Percentiles rank a stretch among this genome's conserved stretches.
Conservation (phyloP, 2,888 invertebrate species). For the Selenia dentaria region DNA sequence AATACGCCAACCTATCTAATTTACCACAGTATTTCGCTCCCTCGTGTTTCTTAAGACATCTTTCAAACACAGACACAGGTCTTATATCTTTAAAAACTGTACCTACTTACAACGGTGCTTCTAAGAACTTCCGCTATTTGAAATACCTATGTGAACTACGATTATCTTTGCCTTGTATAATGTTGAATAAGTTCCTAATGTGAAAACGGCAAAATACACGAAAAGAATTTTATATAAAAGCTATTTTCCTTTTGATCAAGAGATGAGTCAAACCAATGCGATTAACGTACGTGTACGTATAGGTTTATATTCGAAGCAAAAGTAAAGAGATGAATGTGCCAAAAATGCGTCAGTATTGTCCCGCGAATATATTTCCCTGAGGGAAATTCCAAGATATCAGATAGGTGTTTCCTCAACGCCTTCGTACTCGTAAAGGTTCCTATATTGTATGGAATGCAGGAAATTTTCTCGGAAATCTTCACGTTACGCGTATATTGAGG, state of each 20-base stretch:
- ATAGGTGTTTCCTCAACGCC: constrained; percentile 51
- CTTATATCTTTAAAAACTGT: too few species aligned
- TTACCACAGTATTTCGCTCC: too few species aligned
- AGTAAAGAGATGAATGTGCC: constrained; percentile 25
- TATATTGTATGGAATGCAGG: constrained; percentile 45
- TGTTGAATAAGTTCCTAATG: constrained; percentile 20
- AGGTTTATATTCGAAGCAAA: constrained; percentile 11
- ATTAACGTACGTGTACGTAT: constrained; percentile 26
- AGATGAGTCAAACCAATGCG: constrained; percentile 26
- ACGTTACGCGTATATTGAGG: constrained; percentile 46
- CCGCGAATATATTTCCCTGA: constrained; percentile 38
- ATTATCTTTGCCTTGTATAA: constrained; percentile 8
- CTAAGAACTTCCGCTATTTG: not conserved
- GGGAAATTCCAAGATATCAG: constrained; percentile 48
- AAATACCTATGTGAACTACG: not conserved
- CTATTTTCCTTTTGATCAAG: constrained; percentile 26
- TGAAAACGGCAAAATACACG: constrained; percentile 7
- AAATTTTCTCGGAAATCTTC: constrained; percentile 62
- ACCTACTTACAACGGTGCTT: too few species aligned
- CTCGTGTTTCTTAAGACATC: too few species aligned
- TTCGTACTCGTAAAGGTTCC: constrained; percentile 31
- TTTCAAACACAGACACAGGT: too few species aligned
- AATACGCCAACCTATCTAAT: constrained; percentile 33
- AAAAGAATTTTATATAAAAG: constrained; percentile 8
- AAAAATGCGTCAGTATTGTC: constrained; percentile 27